Percentiles rank a stretch among this genome's conserved stretches.
Conservation (phyloP, 2,113 vertebrate species). For the Pygoscelis adeliae region DNA sequence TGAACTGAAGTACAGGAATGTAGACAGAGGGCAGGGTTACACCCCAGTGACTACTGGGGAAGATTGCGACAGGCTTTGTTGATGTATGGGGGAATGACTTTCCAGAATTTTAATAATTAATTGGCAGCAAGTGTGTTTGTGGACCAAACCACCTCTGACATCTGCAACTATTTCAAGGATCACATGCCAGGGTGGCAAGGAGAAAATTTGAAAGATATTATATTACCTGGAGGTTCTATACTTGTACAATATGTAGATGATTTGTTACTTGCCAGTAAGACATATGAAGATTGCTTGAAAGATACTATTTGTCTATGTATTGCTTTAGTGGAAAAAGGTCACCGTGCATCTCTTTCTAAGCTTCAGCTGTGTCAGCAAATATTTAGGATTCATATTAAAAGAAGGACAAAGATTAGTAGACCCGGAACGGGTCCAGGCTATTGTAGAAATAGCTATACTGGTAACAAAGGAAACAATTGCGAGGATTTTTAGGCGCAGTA, state of each 20-base stretch:
- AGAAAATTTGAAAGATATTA: not conserved
- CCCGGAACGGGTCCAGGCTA: not conserved
- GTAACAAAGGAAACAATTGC: not conserved
- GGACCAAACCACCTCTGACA: not conserved
- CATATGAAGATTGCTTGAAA: not conserved
- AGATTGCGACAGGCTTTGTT: not conserved
- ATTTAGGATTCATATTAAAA: not conserved
- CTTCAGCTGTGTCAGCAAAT: not conserved
- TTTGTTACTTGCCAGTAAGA: not conserved
- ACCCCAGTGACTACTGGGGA: not conserved
- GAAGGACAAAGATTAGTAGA: not conserved
- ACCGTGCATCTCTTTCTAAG: not conserved
- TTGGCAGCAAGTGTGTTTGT: not conserved
- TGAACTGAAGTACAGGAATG: not conserved
- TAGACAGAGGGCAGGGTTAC: not conserved
- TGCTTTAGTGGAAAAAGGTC: not conserved
- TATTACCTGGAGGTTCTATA: not conserved
- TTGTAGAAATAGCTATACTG: fast-evolving
- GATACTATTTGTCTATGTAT: not conserved
- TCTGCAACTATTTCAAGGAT: not conserved
- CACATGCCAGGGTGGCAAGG: not conserved
- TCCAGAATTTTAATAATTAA: not conserved
- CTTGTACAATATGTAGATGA: not conserved
- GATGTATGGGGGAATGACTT: fast-evolving
- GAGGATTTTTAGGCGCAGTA: not conserved